These are phyloP conservation scores for Shinisaurus crocodilurus DNA, from an alignment of 2,113 vertebrate species.

Conservation along the genomic window DNA sequence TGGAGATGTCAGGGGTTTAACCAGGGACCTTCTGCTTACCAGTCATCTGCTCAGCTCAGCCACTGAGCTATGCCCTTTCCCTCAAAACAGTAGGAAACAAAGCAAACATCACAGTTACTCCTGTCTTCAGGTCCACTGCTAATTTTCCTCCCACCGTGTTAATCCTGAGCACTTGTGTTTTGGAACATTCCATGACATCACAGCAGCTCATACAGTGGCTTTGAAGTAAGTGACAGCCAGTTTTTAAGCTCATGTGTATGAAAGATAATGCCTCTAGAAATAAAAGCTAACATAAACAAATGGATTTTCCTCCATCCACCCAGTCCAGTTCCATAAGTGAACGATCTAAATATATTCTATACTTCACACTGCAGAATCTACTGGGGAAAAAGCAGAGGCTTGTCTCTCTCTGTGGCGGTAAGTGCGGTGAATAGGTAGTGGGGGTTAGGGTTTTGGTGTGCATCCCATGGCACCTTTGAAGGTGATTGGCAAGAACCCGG, in stretches of 20 bases:
- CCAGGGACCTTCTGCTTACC: not conserved
- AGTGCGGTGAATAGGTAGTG: no score
- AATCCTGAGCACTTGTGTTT: not conserved
- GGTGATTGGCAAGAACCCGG: no score
- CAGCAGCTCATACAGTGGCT: not conserved
- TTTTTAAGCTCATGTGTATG: not conserved
- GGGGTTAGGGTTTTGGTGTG: no score
- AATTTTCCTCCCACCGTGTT: not conserved
- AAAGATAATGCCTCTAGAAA: not conserved
- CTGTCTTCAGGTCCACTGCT: no score
- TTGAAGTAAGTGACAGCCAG: not conserved
- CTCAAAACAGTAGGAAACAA: not conserved
- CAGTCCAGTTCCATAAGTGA: not conserved
- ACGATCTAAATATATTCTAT: not conserved
- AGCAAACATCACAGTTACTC: not conserved
- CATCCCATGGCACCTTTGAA: no score
- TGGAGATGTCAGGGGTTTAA: not conserved
- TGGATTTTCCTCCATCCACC: not conserved
- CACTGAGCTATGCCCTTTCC: not conserved
- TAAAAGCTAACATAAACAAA: not conserved
- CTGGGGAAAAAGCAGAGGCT: not conserved
- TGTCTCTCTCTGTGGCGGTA: no score
- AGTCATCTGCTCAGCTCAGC: not conserved
- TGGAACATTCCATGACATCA: not conserved
- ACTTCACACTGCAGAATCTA: not conserved